Conservation (phyloP, 2,797 vertebrate genomes). For the Linurgus olivaceus region DNA sequence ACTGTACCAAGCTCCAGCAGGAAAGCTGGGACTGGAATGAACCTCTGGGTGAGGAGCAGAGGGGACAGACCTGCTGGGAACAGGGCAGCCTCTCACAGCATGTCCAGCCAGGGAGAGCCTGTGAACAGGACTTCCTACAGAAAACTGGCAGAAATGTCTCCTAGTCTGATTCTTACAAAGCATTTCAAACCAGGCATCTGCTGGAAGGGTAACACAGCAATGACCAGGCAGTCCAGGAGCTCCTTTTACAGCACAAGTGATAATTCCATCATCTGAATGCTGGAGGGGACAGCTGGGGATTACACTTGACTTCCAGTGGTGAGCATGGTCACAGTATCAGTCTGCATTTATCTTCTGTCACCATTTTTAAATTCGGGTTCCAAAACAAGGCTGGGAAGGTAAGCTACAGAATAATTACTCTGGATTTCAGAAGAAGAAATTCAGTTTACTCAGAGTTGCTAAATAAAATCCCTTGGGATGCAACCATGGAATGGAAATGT, state of each 20-base stretch:
- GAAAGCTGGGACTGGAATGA: background rate
- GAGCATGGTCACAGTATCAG: background rate
- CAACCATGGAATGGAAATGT: background rate
- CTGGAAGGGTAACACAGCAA: background rate
- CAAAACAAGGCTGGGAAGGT: background rate
- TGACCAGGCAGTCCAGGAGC: background rate
- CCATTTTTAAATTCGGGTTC: background rate
- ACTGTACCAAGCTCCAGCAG: background rate
- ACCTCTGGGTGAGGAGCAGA: background rate
- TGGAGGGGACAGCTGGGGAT: background rate
- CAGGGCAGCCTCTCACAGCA: background rate
- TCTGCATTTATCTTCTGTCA: background rate
- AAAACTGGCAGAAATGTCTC: background rate
- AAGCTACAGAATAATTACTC: background rate
- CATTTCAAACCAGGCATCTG: background rate
- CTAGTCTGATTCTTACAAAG: background rate
- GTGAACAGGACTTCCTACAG: background rate
- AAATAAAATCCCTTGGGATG: background rate
- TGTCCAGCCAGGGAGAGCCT: rapidly evolving
- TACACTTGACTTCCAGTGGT: background rate
- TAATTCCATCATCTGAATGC: background rate
- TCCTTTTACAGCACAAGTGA: background rate
- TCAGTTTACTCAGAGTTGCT: background rate
- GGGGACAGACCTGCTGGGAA: background rate
- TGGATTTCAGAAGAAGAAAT: background rate